Evolutionary conservation across 2,797 vertebrate species (phyloP), one percentile per base, ranked within the genome.

Genomic region (Onychomys arenicola): DNA sequence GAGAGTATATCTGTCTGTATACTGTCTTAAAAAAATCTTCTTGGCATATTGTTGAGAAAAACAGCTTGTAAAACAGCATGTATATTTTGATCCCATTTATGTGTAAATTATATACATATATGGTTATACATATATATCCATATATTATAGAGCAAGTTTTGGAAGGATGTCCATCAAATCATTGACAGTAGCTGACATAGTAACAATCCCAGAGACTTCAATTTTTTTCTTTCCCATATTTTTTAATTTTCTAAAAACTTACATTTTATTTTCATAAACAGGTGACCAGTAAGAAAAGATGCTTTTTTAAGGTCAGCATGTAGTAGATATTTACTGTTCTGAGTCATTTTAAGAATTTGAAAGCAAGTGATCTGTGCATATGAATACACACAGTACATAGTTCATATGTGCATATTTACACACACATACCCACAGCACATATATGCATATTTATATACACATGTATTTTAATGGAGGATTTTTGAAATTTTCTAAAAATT

Each of bases 31-130:
- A 97, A 97, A 97, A 97, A 88, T 80, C 49, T 91, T 91, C 95
- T 97, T 97, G 97, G 96, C 97, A 97, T 97, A 95, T 97, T 97
- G 97, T 98, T 97, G 96, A 94, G 86, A 95, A 98, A 97, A 97
- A 97, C 97, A 98, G 97, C 97, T 98, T 98, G 97, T 97, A 96
- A 98, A 97, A 97, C 97, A 98, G 97, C 97, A 97, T 98, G 97
- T 96, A 97, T 98, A 98, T 97, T 97, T 97, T 97, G 95, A 97
- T 98, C 84, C 96, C 95, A 96, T 97, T 97, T 98, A 94, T 98
- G 96, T 98, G 96, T 94, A 97, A 97, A 97, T 97, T 95, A 97
- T 91, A 98, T 98, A 98, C 96, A 97, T 98, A 97, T 97, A 97
- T 92, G 96, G 96, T 95, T 80, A 95, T 96, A 97, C 97, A 98